Base-by-base conservation (phyloP, 2,797 vertebrate genomes). In the Megalops cyprinoides region DNA sequence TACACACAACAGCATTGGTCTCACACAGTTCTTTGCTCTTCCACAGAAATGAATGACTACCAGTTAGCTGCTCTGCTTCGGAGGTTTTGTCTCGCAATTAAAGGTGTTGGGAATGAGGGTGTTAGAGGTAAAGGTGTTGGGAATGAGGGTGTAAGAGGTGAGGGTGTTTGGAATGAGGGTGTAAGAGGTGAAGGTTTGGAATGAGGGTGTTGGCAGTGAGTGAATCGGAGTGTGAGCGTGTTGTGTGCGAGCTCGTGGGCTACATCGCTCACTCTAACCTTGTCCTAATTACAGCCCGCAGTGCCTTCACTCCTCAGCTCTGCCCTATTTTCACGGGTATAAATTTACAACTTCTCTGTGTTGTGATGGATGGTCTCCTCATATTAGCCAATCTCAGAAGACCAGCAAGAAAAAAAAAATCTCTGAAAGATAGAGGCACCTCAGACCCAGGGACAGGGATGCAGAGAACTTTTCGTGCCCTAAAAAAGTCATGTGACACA, bases 221-320 rank as follows among this genome's bases (percentile, higher is more conserved):
- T 1, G 12, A n/a, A n/a, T 31, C 23, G 10, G 18, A n/a, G 75
- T 2, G 25, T 44, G 55, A 39, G 20, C 15, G 31, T 8, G n/a
- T 39, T 2, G 42, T 25, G 25, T 7, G 46, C 7, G 48, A 55
- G 55, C 34, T 23, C 9, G 37, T 37, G 37, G 37, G 53, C 53
- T 34, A 55, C 53, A 74, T 56, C 42, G 77, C 83, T 77, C 85
- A 84, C 82, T 78, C 87, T 93, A 94, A 94, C 94, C 92, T 93
- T 94, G 94, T 90, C 93, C 94, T 93, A 91, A 93, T 94, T 94
- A 91, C 88, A 88, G 87, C 89, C 87, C 75, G 79, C 91, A 87
- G 88, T 77, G 91, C 89, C 88, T 87, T 90, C 87, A 86, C 89
- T 83, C 88, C 90, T 77, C 86, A 73, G 89, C 89, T 89, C 87